Percentiles rank a stretch among this genome's conserved stretches.
Evolutionary conservation across 2,113 vertebrate species (phyloP).

Genomic region (Colaptes auratus): DNA sequence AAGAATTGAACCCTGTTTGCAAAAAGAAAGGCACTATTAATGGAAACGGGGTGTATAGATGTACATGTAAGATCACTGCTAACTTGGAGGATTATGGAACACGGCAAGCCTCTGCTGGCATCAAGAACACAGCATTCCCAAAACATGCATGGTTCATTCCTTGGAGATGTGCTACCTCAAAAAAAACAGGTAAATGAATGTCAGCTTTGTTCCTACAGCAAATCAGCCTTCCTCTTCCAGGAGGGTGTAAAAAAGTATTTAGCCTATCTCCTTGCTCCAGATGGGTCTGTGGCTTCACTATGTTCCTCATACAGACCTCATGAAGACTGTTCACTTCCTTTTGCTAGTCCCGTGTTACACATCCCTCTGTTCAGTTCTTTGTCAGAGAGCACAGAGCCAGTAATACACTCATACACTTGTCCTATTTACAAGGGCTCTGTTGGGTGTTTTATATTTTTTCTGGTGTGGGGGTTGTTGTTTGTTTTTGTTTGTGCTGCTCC

Average conservation of each 20-base stretch:
- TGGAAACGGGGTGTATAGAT: not conserved
- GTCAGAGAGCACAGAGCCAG: not conserved
- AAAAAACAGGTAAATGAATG: not conserved
- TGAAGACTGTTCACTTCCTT: not conserved
- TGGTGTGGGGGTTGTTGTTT: too few species aligned
- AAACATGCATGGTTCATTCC: not conserved
- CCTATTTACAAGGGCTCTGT: not conserved
- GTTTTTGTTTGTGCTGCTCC: not conserved
- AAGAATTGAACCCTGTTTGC: not conserved
- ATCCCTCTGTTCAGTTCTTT: rapidly evolving
- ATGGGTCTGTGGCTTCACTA: rapidly evolving
- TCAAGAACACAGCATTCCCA: not conserved
- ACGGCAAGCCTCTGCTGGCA: not conserved
- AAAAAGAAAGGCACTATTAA: slow-evolving; percentile 11
- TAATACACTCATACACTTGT: not conserved
- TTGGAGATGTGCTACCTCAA: not conserved
- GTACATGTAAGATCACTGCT: not conserved
- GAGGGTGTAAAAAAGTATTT: not conserved
- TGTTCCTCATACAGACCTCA: not conserved
- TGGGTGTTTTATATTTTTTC: too few species aligned
- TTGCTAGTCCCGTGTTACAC: not conserved
- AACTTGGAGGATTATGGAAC: not conserved
- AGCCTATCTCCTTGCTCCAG: not conserved
- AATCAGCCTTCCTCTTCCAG: not conserved
- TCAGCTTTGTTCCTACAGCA: not conserved